A percentile compares a stretch with the other conserved stretches of the same genome.
Evolutionary conservation across 1,140 invertebrate genomes (phyloP).

Genomic region (Drosophila micromelanica): DNA sequence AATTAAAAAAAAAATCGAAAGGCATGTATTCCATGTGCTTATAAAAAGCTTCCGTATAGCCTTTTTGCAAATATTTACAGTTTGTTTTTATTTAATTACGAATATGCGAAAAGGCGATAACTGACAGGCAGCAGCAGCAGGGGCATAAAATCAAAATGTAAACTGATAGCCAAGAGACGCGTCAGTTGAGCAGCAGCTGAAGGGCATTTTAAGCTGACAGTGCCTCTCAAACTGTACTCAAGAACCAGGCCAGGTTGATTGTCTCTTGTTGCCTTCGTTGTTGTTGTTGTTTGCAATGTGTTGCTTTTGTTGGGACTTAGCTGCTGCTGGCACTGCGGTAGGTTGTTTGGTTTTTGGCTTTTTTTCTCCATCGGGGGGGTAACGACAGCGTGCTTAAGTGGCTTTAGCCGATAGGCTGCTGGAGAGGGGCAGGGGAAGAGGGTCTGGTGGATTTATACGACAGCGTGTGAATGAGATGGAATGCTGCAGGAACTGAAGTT

Average conservation of each 20-base stretch:
- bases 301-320: slow-evolving; percentile 24
- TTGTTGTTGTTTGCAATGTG: slow-evolving; percentile 14
- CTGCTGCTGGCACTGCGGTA: slow-evolving; percentile 43
- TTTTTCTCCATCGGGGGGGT: background rate
- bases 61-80: slow-evolving; percentile 79
- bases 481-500: background rate
- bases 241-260: slow-evolving; percentile 56
- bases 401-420: slow-evolving; percentile 28
- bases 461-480: slow-evolving; percentile 35
- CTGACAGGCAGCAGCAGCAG: slow-evolving; percentile 42
- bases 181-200: slow-evolving; percentile 35
- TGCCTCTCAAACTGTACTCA: slow-evolving; percentile 64
- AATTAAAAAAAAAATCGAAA: slow-evolving; percentile 9
- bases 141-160: slow-evolving; percentile 44
- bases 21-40: slow-evolving; percentile 49
- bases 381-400: slow-evolving; percentile 48
- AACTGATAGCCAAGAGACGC: slow-evolving; percentile 46
- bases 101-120: slow-evolving; percentile 47
- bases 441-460: slow-evolving; percentile 9
- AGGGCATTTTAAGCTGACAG: slow-evolving; percentile 45
- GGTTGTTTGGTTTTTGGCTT: slow-evolving; percentile 42
- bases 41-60: slow-evolving; percentile 79
- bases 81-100: slow-evolving; percentile 72
- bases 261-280: background rate
- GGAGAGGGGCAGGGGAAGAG: background rate